Evolutionary conservation across 2,888 invertebrate species (phyloP).

Genomic region (Eilema depressum): DNA sequence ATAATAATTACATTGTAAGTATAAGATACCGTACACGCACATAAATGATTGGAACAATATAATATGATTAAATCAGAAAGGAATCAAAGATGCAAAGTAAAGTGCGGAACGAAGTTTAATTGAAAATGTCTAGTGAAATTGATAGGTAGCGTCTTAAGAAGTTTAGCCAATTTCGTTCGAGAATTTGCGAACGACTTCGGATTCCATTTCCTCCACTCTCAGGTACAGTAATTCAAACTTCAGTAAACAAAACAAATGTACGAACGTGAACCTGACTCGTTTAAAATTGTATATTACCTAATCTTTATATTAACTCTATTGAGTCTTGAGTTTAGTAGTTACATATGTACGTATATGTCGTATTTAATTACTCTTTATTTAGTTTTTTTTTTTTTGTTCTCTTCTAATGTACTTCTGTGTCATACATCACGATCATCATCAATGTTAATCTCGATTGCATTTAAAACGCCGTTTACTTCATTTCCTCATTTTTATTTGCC

Average conservation of each 20-base stretch:
- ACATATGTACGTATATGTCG: too few relatives aligned
- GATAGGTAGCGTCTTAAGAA: constrained; percentile 72
- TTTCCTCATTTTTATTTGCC: too few relatives aligned
- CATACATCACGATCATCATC: too few relatives aligned
- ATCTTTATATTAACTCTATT: not conserved
- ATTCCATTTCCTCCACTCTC: constrained; percentile 63
- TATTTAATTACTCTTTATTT: too few relatives aligned
- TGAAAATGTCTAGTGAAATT: constrained; percentile 80
- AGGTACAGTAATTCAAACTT: constrained; percentile 59
- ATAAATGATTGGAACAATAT: constrained; percentile 34
- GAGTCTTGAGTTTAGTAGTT: too few relatives aligned
- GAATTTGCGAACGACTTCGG: constrained; percentile 64
- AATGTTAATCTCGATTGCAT: too few relatives aligned
- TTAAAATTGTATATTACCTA: constrained; percentile 1
- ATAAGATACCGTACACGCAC: not conserved
- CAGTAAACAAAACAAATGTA: constrained; percentile 38
- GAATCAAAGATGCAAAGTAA: constrained; percentile 49
- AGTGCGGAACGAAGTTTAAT: constrained; percentile 77
- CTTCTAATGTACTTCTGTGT: too few relatives aligned
- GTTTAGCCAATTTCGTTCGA: constrained; percentile 74
- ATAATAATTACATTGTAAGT: not conserved
- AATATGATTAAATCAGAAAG: constrained; percentile 34
- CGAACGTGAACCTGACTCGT: not conserved
- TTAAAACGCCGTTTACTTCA: too few relatives aligned
- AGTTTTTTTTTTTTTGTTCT: too few relatives aligned